A percentile compares a stretch with the other conserved stretches of the same genome.
Evolutionary conservation across 2,113 vertebrate species (phyloP).

Genomic region (Thomomys bottae): DNA sequence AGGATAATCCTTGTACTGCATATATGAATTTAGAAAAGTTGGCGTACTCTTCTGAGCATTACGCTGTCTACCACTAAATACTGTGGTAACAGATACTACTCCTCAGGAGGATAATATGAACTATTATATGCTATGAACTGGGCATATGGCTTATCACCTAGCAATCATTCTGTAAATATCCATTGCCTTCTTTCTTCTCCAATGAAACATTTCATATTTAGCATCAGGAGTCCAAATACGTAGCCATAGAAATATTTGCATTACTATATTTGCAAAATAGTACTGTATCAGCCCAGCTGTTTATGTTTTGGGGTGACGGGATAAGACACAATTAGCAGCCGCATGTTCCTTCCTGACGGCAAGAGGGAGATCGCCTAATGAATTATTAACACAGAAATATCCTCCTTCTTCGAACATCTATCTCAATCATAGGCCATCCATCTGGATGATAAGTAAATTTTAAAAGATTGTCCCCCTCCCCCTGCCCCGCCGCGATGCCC

Average conservation of each 20-base stretch:
- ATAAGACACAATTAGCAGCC: slow-evolving; percentile 58
- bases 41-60: neutral
- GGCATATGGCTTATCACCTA: neutral
- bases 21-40: neutral
- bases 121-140: neutral
- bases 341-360: slow-evolving; percentile 35
- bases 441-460: slow-evolving; percentile 62
- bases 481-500: no score
- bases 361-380: slow-evolving; percentile 15
- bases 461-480: neutral
- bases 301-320: slow-evolving; percentile 20
- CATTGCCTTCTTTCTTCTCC: neutral
- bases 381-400: slow-evolving; percentile 56
- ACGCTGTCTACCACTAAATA: neutral
- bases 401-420: neutral
- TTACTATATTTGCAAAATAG: neutral
- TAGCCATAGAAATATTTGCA: no score
- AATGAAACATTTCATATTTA: slow-evolving; percentile 13
- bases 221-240: slow-evolving; percentile 16
- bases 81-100: neutral
- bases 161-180: slow-evolving; percentile 10
- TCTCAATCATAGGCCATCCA: slow-evolving; percentile 34
- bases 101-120: neutral
- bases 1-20: neutral
- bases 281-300: neutral